Percentiles rank a stretch among this genome's conserved stretches.
phyloP scores from a whole-genome alignment of 1,140 invertebrate species.

The Dendrolimus kikuchii region DNA sequence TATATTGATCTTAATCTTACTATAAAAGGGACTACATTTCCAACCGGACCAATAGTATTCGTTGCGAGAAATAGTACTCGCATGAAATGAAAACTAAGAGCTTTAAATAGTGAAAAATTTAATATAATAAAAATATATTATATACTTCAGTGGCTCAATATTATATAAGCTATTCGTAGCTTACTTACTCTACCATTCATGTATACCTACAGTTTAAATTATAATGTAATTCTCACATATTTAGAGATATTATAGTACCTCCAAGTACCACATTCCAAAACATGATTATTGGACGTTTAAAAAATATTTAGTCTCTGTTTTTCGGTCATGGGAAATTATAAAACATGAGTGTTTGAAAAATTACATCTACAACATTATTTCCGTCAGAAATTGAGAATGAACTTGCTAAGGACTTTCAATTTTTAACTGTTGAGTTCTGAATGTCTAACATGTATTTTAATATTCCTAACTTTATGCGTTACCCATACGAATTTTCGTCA shows the following conservation, averaged over 20 bases:
- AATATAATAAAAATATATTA: constrained; percentile 60
- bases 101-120: constrained; percentile 70
- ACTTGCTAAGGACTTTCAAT: no score
- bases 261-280: constrained; percentile 44
- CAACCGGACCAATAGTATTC: constrained; percentile 49
- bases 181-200: constrained; percentile 51
- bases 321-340: no score
- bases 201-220: constrained; percentile 38
- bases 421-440: no score
- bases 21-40: constrained; percentile 11
- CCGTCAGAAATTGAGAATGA: no score
- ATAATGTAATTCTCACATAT: constrained; percentile 26
- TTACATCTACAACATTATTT: no score
- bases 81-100: constrained; percentile 68
- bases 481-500: no score
- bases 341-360: no score
- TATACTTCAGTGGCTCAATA: constrained; percentile 68
- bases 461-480: no score
- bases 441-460: no score
- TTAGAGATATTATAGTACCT: constrained; percentile 19
- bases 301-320: constrained; percentile 14
- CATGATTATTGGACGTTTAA: constrained; percentile 23
- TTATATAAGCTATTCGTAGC: constrained; percentile 65
- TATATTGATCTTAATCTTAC: no score
- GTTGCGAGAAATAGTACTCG: constrained; percentile 51